Conservation (phyloP, 2,113 vertebrate genomes). For the Heterotis niloticus region DNA sequence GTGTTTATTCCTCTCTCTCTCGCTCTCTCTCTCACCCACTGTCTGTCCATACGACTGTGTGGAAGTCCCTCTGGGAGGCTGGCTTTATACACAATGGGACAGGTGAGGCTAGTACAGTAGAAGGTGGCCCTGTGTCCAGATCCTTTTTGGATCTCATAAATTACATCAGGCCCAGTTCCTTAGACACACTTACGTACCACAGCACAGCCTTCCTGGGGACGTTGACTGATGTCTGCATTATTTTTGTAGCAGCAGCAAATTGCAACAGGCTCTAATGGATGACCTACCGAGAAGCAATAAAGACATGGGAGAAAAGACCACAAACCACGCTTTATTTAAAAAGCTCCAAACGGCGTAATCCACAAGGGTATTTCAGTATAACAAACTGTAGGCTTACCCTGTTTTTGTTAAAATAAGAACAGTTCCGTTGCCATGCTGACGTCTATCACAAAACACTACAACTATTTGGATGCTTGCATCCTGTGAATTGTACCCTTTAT, state of each 20-base stretch:
- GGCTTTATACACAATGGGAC: background rate
- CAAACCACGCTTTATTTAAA: constrained; percentile 18
- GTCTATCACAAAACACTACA: background rate
- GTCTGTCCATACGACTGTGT: background rate
- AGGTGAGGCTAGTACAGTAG: background rate
- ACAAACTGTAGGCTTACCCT: background rate
- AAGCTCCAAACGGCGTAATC: constrained; percentile 15
- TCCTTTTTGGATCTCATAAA: constrained; percentile 29
- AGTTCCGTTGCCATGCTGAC: background rate
- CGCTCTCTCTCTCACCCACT: background rate
- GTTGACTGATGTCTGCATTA: constrained; percentile 36
- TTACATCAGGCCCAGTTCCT: constrained; percentile 31
- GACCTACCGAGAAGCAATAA: constrained; percentile 27
- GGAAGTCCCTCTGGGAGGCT: background rate
- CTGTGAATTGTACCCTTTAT: background rate
- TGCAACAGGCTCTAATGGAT: constrained; percentile 23
- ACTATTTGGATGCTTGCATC: background rate
- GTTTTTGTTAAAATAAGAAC: background rate
- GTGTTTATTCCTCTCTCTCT: background rate
- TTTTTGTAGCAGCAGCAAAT: constrained; percentile 28
- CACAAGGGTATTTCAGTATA: background rate
- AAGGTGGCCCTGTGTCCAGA: background rate
- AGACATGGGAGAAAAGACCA: constrained; percentile 12
- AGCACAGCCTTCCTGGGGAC: constrained; percentile 28
- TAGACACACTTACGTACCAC: constrained; percentile 31